phyloP scores from a whole-genome alignment of 1,140 invertebrate genomes.

The Macrocentrus cingulum region DNA sequence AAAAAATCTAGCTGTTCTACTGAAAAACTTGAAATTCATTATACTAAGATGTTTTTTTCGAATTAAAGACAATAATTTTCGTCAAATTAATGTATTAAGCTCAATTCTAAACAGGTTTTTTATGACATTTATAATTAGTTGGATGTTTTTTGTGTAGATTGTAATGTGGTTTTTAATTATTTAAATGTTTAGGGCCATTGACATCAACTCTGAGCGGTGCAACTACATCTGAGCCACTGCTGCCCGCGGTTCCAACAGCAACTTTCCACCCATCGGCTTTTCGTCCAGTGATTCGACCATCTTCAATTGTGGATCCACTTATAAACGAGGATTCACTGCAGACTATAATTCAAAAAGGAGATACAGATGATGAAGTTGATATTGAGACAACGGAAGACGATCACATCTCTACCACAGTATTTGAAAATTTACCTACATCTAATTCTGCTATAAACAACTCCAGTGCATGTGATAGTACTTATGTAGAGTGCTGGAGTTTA shows the following conservation, averaged over 20 bases:
- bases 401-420: slow-evolving; percentile 27
- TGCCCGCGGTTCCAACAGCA: slow-evolving; percentile 37
- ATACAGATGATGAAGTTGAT: slow-evolving; percentile 54
- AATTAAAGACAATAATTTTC: too few species aligned
- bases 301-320: slow-evolving; percentile 39
- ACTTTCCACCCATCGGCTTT: slow-evolving; percentile 66
- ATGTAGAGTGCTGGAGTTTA: slow-evolving; percentile 54
- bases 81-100: too few species aligned
- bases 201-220: slow-evolving; percentile 44
- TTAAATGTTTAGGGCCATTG: slow-evolving; percentile 40
- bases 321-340: slow-evolving; percentile 33
- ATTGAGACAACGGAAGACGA: slow-evolving; percentile 55
- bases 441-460: slow-evolving; percentile 12
- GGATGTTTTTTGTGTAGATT: too few species aligned
- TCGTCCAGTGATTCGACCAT: slow-evolving; percentile 61
- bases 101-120: too few species aligned
- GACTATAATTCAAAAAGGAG: slow-evolving; percentile 33
- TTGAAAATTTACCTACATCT: neutral
- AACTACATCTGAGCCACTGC: slow-evolving; percentile 41
- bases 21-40: too few species aligned
- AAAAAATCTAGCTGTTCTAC: too few species aligned
- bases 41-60: too few species aligned
- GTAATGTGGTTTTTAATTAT: too few species aligned
- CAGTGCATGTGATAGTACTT: slow-evolving; percentile 39
- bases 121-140: too few species aligned